Percentiles rank a stretch among this genome's conserved stretches.
Conservation (phyloP, 2,113 vertebrate species). For the Brachionichthys hirsutus region DNA sequence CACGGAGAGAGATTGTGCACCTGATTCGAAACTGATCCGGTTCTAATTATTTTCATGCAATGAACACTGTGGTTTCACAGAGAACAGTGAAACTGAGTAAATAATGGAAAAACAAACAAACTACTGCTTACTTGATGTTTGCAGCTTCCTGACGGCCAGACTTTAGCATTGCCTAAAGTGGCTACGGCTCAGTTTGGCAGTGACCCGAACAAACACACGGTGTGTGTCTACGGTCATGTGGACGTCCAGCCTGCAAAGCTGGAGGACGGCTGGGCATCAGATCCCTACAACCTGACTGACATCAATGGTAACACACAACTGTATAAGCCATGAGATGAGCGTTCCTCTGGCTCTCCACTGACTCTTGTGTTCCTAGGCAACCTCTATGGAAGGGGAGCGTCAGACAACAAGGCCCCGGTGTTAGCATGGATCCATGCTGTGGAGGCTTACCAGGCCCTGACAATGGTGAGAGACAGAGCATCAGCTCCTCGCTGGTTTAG, state of each 20-base stretch:
- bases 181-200: slow-evolving; percentile 83
- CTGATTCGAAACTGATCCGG: too few relatives aligned
- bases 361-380: slow-evolving; percentile 66
- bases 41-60: too few relatives aligned
- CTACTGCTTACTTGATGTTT: neutral
- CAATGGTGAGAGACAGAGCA: slow-evolving; percentile 60
- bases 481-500: too few relatives aligned
- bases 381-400: slow-evolving; percentile 81
- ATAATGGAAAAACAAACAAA: neutral
- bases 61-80: neutral
- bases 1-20: too few relatives aligned
- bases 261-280: slow-evolving; percentile 86
- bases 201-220: slow-evolving; percentile 79
- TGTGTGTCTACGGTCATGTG: slow-evolving; percentile 90
- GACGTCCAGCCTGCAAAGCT: slow-evolving; percentile 89
- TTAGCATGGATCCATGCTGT: slow-evolving; percentile 83
- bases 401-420: slow-evolving; percentile 84
- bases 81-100: neutral
- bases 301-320: slow-evolving; percentile 74
- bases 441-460: slow-evolving; percentile 75
- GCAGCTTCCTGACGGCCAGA: slow-evolving; percentile 80
- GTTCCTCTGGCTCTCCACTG: neutral
- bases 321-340: neutral
- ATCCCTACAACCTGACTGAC: slow-evolving; percentile 86
- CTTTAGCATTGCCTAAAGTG: slow-evolving; percentile 80